These are phyloP conservation scores for Macrosiphum euphorbiae DNA, from an alignment of 2,888 invertebrate species.

Conservation along the genomic window DNA sequence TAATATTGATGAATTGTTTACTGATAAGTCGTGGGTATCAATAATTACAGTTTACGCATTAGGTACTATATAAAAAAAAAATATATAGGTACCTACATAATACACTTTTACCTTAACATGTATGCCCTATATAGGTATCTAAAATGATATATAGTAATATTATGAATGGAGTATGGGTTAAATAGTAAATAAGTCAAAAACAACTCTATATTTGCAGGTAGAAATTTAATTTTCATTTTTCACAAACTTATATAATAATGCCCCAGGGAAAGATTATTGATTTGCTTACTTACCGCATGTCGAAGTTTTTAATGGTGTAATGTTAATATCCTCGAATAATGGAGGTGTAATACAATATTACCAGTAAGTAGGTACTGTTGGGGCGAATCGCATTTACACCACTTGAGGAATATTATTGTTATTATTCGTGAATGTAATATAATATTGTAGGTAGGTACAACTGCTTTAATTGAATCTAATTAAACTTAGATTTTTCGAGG, in stretches of 20 bases:
- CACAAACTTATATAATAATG: neutral
- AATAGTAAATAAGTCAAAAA: neutral
- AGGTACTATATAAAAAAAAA: neutral
- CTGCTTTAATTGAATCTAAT: neutral
- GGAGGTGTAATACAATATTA: neutral
- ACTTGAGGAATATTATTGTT: neutral
- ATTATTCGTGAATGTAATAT: neutral
- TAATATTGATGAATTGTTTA: neutral
- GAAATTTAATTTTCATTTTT: neutral
- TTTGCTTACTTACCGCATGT: neutral
- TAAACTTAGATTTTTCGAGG: rapidly evolving
- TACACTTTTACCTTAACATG: neutral
- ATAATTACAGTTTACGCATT: neutral
- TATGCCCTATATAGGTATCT: neutral
- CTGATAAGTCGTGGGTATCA: neutral
- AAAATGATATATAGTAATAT: neutral
- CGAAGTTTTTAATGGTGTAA: neutral
- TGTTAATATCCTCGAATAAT: neutral
- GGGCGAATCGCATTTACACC: neutral
- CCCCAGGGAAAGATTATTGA: neutral
- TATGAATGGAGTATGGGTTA: neutral
- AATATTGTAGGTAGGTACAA: neutral
- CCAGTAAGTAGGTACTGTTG: neutral
- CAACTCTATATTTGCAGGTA: neutral
- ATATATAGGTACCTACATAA: neutral